These are phyloP conservation scores for Drosophila macrothrix DNA, from an alignment of 2,888 invertebrate species.

Conservation along the genomic window DNA sequence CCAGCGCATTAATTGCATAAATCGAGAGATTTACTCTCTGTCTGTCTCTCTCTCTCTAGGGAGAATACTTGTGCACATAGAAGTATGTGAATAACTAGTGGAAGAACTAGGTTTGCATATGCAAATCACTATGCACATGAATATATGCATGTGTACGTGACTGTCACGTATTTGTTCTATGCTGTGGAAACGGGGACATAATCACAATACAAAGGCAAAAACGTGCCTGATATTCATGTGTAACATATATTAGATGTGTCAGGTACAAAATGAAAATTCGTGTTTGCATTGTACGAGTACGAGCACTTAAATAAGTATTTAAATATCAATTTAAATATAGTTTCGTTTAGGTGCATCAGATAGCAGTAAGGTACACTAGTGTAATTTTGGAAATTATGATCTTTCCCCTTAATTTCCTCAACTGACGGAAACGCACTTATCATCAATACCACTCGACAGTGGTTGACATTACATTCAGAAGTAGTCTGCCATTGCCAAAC, in stretches of 20 bases:
- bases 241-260: background rate
- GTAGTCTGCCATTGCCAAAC: conserved; percentile 31
- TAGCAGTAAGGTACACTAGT: conserved; percentile 5
- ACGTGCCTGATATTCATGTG: background rate
- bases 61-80: background rate
- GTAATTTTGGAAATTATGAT: conserved; percentile 19
- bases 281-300: background rate
- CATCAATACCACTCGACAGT: conserved; percentile 41
- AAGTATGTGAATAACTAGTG: conserved; percentile 1
- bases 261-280: conserved; percentile 1
- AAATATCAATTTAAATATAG: conserved; percentile 12
- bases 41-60: background rate
- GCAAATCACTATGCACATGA: conserved; percentile 13
- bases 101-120: conserved; percentile 19
- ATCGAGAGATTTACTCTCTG: background rate
- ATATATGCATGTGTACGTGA: conserved; percentile 2
- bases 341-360: background rate
- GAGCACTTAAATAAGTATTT: background rate
- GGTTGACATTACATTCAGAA: conserved; percentile 20
- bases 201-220: conserved; percentile 8
- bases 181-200: background rate
- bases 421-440: conserved; percentile 40
- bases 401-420: conserved; percentile 47
- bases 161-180: conserved; percentile 5
- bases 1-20: background rate